These are phyloP conservation scores for Cantharis nigra DNA, from an alignment of 2,888 invertebrate genomes.

Conservation along the genomic window DNA sequence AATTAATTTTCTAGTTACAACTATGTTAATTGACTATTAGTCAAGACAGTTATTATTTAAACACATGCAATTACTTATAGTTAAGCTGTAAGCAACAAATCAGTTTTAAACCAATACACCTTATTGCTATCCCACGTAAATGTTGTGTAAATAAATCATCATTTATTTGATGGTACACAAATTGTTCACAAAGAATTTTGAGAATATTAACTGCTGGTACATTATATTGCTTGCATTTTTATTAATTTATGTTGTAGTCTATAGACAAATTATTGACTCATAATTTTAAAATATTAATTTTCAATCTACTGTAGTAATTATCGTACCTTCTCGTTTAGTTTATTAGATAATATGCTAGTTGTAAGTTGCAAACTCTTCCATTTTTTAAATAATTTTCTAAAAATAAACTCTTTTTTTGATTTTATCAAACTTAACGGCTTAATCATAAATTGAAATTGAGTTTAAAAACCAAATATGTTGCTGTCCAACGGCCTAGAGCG, in stretches of 20 bases:
- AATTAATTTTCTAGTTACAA: background rate
- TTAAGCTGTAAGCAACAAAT: background rate
- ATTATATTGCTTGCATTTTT: background rate
- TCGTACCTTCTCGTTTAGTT: too few species aligned
- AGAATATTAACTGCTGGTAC: background rate
- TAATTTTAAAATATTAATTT: too few species aligned
- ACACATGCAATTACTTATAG: background rate
- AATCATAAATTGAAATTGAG: background rate
- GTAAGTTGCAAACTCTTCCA: too few species aligned
- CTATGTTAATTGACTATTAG: background rate
- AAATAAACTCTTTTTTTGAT: too few species aligned
- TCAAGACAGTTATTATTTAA: background rate
- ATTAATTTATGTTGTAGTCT: background rate
- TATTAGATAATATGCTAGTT: too few species aligned
- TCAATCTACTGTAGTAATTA: too few species aligned
- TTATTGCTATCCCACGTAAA: background rate
- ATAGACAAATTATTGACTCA: too few species aligned
- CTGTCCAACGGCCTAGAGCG: background rate
- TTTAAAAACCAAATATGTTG: background rate
- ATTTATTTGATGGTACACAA: background rate
- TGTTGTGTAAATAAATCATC: background rate
- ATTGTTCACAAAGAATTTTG: background rate
- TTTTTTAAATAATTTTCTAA: too few species aligned
- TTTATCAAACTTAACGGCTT: too few species aligned
- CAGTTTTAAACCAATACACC: background rate